phyloP scores from a whole-genome alignment of 2,113 vertebrate species.

The Halcyon malimbica region DNA sequence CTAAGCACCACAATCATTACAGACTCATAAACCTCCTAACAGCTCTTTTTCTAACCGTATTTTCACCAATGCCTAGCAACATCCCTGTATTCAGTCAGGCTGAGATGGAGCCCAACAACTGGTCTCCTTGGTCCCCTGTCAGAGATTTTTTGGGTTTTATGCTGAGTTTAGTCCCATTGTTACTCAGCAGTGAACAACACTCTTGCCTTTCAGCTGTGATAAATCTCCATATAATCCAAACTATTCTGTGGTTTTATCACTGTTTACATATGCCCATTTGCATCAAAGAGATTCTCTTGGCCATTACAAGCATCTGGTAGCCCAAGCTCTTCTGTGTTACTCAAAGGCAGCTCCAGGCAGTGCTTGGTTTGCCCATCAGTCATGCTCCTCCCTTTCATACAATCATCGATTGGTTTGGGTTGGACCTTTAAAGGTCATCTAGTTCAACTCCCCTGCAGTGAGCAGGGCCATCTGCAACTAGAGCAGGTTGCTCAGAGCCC shows the following conservation, averaged over 20 bases:
- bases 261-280: neutral
- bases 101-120: neutral
- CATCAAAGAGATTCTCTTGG: neutral
- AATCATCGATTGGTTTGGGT: no score
- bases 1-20: neutral
- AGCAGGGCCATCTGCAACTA: no score
- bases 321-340: neutral
- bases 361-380: neutral
- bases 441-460: no score
- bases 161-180: neutral
- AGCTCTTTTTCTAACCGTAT: neutral
- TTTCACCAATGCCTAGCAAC: neutral
- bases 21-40: neutral
- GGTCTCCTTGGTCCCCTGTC: neutral
- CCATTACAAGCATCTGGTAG: neutral
- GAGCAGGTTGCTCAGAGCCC: no score
- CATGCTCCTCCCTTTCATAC: rapidly evolving
- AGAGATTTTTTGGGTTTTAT: neutral
- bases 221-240: neutral
- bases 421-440: no score
- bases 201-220: neutral
- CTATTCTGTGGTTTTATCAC: neutral
- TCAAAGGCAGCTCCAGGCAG: neutral
- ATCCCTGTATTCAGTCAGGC: neutral
- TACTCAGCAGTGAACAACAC: neutral